Percentiles rank a stretch among this genome's conserved stretches.
phyloP scores from a whole-genome alignment of 2,113 vertebrate genomes.

The Verasper variegatus region DNA sequence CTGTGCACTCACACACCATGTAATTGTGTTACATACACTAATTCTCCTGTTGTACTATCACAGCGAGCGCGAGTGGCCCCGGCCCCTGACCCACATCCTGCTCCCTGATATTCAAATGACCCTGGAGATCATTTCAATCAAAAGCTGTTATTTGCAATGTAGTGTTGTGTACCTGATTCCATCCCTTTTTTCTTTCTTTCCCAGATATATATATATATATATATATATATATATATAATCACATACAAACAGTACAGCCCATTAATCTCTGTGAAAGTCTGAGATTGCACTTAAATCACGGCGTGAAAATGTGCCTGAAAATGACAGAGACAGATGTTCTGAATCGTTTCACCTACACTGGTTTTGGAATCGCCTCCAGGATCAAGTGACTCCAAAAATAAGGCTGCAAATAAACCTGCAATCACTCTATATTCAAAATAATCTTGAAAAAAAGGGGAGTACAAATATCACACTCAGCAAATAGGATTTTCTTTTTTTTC shows the following conservation, averaged over 20 bases:
- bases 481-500: not conserved
- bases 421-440: not conserved
- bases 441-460: not conserved
- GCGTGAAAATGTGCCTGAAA: slow-evolving; percentile 42
- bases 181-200: not conserved
- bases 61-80: slow-evolving; percentile 31
- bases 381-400: slow-evolving; percentile 39
- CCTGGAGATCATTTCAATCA: slow-evolving; percentile 34
- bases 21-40: slow-evolving; percentile 79
- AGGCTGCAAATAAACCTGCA: slow-evolving; percentile 28
- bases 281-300: slow-evolving; percentile 58
- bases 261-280: slow-evolving; percentile 58
- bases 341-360: slow-evolving; percentile 66
- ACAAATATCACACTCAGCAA: not conserved
- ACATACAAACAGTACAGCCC: slow-evolving; percentile 30
- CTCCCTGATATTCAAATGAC: slow-evolving; percentile 56
- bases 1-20: slow-evolving; percentile 75
- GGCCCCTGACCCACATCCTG: slow-evolving; percentile 64
- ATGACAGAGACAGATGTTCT: slow-evolving; percentile 73
- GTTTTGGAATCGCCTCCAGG: slow-evolving; percentile 28
- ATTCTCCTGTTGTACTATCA: slow-evolving; percentile 66
- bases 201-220: no score
- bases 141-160: slow-evolving; percentile 23
- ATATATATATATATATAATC: not conserved
- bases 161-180: not conserved